These are phyloP conservation scores for Andricus quercusramuli DNA, from an alignment of 2,888 invertebrate species.

Conservation along the genomic window DNA sequence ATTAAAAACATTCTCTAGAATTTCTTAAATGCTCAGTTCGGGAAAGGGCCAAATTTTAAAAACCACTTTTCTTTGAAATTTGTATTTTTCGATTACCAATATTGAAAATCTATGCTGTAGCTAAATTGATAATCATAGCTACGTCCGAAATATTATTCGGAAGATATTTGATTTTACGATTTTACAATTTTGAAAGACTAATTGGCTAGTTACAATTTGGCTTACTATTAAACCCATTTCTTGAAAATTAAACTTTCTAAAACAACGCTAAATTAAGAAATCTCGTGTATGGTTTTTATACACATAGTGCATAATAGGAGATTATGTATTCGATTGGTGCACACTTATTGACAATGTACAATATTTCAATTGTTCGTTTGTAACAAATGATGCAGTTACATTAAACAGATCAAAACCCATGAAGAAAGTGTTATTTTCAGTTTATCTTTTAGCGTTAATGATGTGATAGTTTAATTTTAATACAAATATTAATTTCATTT, in stretches of 20 bases:
- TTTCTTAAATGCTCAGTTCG: conserved; percentile 23
- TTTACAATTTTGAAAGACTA: no score
- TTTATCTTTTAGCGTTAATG: no score
- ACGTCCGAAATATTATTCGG: no score
- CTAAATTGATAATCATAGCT: not conserved
- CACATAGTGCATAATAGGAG: not conserved
- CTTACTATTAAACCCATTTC: no score
- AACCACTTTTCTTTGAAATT: no score
- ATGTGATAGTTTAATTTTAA: no score
- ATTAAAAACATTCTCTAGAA: conserved; percentile 23
- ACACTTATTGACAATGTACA: conserved; percentile 27
- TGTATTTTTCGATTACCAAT: no score
- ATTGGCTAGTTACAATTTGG: not conserved
- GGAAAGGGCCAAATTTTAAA: conserved; percentile 11
- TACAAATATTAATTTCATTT: no score
- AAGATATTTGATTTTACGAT: no score
- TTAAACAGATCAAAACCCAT: conserved; percentile 7
- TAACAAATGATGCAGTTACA: conserved; percentile 18
- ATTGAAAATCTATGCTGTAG: no score
- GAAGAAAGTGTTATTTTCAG: not conserved
- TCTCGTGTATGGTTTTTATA: no score
- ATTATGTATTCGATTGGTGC: not conserved
- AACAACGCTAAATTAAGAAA: not conserved
- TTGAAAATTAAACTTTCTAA: not conserved
- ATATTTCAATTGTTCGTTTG: conserved; percentile 21